Percentiles rank a stretch among this genome's conserved stretches.
Conservation (phyloP, 2,113 vertebrate genomes). For the Eretmochelys imbricata region DNA sequence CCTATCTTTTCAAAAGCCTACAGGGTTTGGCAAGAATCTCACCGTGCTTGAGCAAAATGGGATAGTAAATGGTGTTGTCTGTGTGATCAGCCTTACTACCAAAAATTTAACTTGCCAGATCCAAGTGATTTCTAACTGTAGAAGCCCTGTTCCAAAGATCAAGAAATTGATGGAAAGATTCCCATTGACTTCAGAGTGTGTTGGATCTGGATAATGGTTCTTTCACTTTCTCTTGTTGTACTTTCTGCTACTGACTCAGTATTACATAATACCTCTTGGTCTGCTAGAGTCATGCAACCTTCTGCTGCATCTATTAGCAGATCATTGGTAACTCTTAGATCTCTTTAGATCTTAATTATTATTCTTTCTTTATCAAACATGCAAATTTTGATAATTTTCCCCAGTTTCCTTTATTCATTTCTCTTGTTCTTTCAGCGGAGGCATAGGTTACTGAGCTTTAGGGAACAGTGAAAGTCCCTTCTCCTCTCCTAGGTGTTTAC, state of each 20-base stretch:
- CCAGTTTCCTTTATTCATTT: neutral
- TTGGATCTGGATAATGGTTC: fast-evolving
- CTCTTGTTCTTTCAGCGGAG: neutral
- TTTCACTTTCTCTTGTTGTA: neutral
- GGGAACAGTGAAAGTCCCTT: constrained; percentile 4
- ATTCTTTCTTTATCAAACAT: neutral
- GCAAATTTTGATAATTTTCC: neutral
- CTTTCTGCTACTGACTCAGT: fast-evolving
- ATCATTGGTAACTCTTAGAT: neutral
- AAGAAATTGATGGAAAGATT: neutral
- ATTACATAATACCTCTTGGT: neutral
- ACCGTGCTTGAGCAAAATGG: neutral
- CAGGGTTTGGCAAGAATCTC: neutral
- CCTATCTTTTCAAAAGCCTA: neutral
- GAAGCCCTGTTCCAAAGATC: neutral
- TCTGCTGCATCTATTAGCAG: neutral
- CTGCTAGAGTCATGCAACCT: neutral
- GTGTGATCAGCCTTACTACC: neutral
- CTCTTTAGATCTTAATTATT: constrained; percentile 3
- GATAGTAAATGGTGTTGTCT: neutral
- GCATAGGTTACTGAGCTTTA: neutral
- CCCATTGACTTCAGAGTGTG: neutral
- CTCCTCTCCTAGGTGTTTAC: neutral
- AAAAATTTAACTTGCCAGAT: fast-evolving
- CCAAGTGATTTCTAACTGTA: neutral